Percentiles rank a stretch among this genome's conserved stretches.
These are phyloP conservation scores for Notoglanidium macrostoma DNA, from an alignment of 2,797 vertebrate species.

Conservation along the genomic window DNA sequence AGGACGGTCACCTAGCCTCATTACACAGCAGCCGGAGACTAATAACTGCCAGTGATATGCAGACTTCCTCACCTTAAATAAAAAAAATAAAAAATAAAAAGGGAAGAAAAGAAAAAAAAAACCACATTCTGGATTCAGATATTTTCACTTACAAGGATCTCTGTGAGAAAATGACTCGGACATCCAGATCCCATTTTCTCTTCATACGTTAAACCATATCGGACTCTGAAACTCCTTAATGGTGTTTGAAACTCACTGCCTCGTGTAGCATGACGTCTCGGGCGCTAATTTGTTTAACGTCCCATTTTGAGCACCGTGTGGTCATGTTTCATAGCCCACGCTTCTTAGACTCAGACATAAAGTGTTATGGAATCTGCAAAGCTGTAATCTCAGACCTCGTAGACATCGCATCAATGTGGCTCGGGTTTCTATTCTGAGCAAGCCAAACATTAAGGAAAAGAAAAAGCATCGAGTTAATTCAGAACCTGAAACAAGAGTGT, in stretches of 20 bases:
- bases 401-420: slow-evolving; percentile 39
- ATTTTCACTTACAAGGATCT: slow-evolving; percentile 23
- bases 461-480: background rate
- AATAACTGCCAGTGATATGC: slow-evolving; percentile 30
- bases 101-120: background rate
- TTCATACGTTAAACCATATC: background rate
- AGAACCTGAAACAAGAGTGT: background rate
- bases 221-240: background rate
- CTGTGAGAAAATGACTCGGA: background rate
- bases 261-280: slow-evolving; percentile 39
- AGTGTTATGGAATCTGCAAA: slow-evolving; percentile 51
- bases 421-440: slow-evolving; percentile 32
- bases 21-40: slow-evolving; percentile 42
- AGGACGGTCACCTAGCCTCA: slow-evolving; percentile 47
- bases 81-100: background rate
- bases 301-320: slow-evolving; percentile 34
- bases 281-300: slow-evolving; percentile 28
- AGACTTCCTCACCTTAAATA: slow-evolving; percentile 19
- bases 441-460: background rate
- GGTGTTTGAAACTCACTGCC: background rate
- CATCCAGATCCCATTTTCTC: background rate
- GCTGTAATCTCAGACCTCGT: slow-evolving; percentile 45
- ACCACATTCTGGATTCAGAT: slow-evolving; percentile 29
- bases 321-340: slow-evolving; percentile 47
- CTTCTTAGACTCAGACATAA: slow-evolving; percentile 49